These are phyloP conservation scores for Campopleginae sp. DNA, from an alignment of 2,888 invertebrate genomes.

Conservation along the genomic window DNA sequence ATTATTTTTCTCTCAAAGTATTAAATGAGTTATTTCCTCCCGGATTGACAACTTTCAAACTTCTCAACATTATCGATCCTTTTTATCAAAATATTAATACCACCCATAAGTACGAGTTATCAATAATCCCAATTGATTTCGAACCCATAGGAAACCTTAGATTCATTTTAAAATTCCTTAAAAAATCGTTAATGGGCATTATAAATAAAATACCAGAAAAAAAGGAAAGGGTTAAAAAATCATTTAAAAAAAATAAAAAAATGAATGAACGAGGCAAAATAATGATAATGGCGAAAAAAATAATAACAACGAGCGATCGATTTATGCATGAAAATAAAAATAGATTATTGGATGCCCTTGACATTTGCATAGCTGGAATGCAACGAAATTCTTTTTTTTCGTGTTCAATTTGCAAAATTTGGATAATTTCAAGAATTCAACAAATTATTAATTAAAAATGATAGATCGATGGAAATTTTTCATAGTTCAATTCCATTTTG, in stretches of 20 bases:
- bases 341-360: slow-evolving; percentile 2
- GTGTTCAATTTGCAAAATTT: too few relatives aligned
- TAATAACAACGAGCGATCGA: not conserved
- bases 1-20: not conserved
- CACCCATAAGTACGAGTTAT: not conserved
- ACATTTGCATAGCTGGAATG: not conserved
- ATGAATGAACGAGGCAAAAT: not conserved
- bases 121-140: not conserved
- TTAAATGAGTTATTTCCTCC: not conserved
- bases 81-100: not conserved
- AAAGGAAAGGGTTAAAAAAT: too few relatives aligned
- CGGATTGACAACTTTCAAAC: not conserved
- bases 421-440: too few relatives aligned
- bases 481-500: too few relatives aligned
- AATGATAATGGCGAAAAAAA: not conserved
- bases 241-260: not conserved
- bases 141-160: not conserved
- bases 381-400: not conserved
- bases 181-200: not conserved
- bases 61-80: not conserved
- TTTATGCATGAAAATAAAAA: not conserved
- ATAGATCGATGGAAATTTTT: not conserved
- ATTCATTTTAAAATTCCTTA: not conserved
- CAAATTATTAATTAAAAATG: not conserved
- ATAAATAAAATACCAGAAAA: too few relatives aligned